Base-by-base conservation (phyloP, 2,888 invertebrate genomes). In the Hylaea fasciaria region DNA sequence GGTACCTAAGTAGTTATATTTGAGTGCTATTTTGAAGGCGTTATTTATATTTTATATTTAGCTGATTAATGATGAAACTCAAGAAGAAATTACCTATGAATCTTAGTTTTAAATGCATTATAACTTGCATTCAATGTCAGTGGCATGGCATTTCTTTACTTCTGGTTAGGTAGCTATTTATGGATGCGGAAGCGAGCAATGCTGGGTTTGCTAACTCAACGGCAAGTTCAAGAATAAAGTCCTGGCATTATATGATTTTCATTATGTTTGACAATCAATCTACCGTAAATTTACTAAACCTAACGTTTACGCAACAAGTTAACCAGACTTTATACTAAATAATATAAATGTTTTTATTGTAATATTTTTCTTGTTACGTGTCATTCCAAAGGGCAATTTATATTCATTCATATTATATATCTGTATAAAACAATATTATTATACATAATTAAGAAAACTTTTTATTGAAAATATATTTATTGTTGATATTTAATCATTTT, bases 401-500 rank as follows among this genome's bases (percentile, higher is more conserved):
- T n/a, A n/a, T n/a, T n/a, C n/a, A n/a, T n/a, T n/a, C n/a, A n/a
- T n/a, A n/a, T n/a, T n/a, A n/a, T n/a, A n/a, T n/a, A n/a, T n/a
- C n/a, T 35, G 22, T 35, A 35, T 35, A 11, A 35, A 35, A 35
- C 9, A 35, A 22, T 22, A 3, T 22, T 2, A 5, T 22, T 2
- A 5, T 32, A 9, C 32, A 32, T 32, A 39, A 62, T 52, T 53
- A 58, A 54, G 47, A 55, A 56, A 37, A 59, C 39, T 57, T 58
- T 49, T 58, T 56, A n/a, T 49, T 13, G 29, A 57, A 64, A 65
- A 64, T 57, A 53, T 48, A 59, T 57, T 52, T 62, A 64, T 64
- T 62, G 62, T 53, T 65, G 49, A 44, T 60, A 47, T 47, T 52
- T 10, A 29, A 51, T n/a, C n/a, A n/a, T 63, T 63, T 66, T 61